Evolutionary conservation across 2,113 vertebrate species (phyloP).

Genomic region (Neolamprologus sp.): DNA sequence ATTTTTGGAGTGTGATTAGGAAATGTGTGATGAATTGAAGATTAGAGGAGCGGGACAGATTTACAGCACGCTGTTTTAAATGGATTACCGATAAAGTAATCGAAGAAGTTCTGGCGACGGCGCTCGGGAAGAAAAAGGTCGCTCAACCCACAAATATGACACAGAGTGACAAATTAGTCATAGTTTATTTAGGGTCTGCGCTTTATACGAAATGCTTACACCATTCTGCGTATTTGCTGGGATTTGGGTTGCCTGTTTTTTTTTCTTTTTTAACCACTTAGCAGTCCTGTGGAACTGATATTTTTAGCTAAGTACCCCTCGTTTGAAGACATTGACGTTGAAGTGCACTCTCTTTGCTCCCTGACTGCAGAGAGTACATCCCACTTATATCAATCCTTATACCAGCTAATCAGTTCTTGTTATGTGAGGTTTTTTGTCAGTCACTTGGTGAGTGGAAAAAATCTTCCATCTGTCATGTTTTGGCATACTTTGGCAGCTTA

Average conservation of each 20-base stretch:
- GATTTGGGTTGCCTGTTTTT: constrained; percentile 3
- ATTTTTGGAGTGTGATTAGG: constrained; percentile 53
- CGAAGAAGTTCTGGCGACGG: constrained; percentile 37
- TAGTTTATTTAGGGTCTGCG: constrained; percentile 32
- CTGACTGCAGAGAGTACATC: background rate
- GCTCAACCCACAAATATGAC: constrained; percentile 27
- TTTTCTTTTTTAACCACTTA: background rate
- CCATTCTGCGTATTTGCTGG: background rate
- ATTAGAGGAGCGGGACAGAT: constrained; percentile 43
- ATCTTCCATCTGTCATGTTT: constrained; percentile 37
- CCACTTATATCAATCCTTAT: constrained; percentile 6
- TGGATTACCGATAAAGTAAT: constrained; percentile 52
- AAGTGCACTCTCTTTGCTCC: constrained; percentile 15
- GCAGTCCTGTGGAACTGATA: constrained; percentile 4
- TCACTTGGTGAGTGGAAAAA: constrained; percentile 12
- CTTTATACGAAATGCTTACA: background rate
- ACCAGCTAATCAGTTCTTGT: constrained; percentile 8
- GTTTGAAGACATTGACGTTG: constrained; percentile 6
- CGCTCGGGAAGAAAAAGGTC: constrained; percentile 1
- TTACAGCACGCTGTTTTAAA: constrained; percentile 13
- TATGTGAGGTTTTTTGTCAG: constrained; percentile 16
- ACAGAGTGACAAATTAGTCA: constrained; percentile 24
- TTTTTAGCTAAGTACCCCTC: constrained; percentile 32
- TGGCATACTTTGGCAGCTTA: background rate
- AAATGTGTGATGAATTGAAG: constrained; percentile 50